Evolutionary conservation across 2,888 invertebrate species (phyloP).

Genomic region (Halictus quadricinctus): DNA sequence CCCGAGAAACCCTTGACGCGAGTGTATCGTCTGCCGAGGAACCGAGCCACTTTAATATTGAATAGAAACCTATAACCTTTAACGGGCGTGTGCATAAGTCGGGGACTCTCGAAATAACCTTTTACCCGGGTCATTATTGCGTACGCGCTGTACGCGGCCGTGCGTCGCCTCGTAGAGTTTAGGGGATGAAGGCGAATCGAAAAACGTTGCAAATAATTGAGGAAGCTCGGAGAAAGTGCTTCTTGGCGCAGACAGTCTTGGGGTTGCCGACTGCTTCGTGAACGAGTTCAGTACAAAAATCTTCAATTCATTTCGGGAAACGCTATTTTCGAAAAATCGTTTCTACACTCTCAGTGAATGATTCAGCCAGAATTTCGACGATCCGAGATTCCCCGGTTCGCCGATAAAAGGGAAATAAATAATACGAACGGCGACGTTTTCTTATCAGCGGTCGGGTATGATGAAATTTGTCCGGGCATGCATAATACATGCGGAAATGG

Average conservation of each 20-base stretch:
- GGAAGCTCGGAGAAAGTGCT: not conserved
- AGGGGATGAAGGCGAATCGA: not conserved
- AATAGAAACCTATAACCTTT: constrained; percentile 49
- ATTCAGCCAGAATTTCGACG: not conserved
- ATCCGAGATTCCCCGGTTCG: constrained; percentile 38
- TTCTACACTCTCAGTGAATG: not conserved
- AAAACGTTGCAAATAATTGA: not conserved
- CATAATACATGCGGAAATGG: constrained; percentile 78
- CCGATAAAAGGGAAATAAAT: constrained; percentile 55
- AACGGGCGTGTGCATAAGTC: constrained; percentile 31
- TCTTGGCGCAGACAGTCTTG: too few species aligned
- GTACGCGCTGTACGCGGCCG: not conserved
- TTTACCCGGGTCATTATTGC: constrained; percentile 18
- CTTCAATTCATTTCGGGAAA: too few species aligned
- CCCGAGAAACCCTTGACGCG: not conserved
- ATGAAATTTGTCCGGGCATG: constrained; percentile 79
- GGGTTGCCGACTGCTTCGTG: too few species aligned
- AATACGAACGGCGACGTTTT: constrained; percentile 53
- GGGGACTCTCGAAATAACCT: constrained; percentile 39
- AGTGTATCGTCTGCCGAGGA: not conserved
- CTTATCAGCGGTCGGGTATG: constrained; percentile 70
- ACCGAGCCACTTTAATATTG: constrained; percentile 42
- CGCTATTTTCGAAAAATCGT: not conserved
- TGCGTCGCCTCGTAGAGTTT: not conserved
- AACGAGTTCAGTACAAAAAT: too few species aligned